These are phyloP conservation scores for Drosophila miranda DNA, from an alignment of 1,140 invertebrate genomes.

Conservation along the genomic window DNA sequence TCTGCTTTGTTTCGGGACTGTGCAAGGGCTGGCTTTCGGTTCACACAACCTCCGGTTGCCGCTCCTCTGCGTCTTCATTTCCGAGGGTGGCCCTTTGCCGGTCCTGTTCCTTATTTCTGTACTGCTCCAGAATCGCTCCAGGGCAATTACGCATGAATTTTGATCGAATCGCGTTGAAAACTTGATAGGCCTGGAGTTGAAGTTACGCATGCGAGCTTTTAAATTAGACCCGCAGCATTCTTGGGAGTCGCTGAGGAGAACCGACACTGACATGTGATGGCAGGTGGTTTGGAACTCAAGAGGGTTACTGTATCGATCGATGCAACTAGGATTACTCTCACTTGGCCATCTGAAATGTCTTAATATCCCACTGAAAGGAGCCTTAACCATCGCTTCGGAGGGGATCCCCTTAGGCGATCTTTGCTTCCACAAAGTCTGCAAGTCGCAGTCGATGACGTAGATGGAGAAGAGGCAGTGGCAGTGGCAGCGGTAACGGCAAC, in stretches of 20 bases:
- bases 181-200: slow-evolving; percentile 56
- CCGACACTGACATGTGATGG: not conserved
- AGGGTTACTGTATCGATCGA: not conserved
- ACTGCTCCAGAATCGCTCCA: slow-evolving; percentile 2
- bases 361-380: slow-evolving; percentile 25
- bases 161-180: slow-evolving; percentile 60
- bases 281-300: not conserved
- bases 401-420: not conserved
- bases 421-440: slow-evolving; percentile 37
- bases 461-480: slow-evolving; percentile 23
- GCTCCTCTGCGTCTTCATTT: slow-evolving; percentile 4
- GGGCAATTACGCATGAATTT: slow-evolving; percentile 58
- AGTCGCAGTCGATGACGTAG: slow-evolving; percentile 54
- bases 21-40: slow-evolving; percentile 15
- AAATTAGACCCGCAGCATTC: not conserved
- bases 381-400: slow-evolving; percentile 20
- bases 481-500: slow-evolving; percentile 13
- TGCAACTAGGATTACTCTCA: not conserved
- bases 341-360: slow-evolving; percentile 46
- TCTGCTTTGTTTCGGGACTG: slow-evolving; percentile 2
- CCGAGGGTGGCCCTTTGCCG: not conserved
- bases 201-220: slow-evolving; percentile 45
- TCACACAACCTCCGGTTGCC: slow-evolving; percentile 11
- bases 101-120: slow-evolving; percentile 3
- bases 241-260: too few species aligned